phyloP scores from a whole-genome alignment of 1,140 invertebrate species.

The Rhopalosiphum maidis region DNA sequence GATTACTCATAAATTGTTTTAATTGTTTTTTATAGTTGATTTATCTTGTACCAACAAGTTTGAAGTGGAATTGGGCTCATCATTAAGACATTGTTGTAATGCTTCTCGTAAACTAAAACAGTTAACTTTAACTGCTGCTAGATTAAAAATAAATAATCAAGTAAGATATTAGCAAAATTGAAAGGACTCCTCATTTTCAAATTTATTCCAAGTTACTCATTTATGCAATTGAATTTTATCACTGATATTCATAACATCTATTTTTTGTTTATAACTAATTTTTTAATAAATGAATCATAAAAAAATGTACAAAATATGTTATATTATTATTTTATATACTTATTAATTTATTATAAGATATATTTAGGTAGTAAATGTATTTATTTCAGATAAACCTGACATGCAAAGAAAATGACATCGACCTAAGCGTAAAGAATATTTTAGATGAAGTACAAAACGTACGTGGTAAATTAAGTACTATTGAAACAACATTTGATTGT shows the following conservation, averaged over 20 bases:
- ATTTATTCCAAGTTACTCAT: neutral
- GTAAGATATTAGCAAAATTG: neutral
- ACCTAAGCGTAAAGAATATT: conserved; percentile 34
- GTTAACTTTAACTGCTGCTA: neutral
- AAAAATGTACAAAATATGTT: neutral
- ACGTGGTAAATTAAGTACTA: neutral
- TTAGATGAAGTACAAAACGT: conserved; percentile 41
- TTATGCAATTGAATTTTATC: neutral
- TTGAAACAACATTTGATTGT: neutral
- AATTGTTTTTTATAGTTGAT: conserved; percentile 37
- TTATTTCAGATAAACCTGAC: neutral
- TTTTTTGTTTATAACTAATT: neutral
- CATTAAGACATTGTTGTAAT: conserved; percentile 41
- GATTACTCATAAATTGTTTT: neutral
- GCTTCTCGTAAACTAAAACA: conserved; percentile 11
- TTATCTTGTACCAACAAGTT: conserved; percentile 13
- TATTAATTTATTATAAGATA: neutral
- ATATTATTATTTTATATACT: neutral
- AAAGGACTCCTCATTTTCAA: neutral
- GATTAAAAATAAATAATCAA: conserved; percentile 46
- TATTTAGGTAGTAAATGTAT: neutral
- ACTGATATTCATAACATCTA: neutral
- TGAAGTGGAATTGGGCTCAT: conserved; percentile 38
- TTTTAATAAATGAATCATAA: neutral
- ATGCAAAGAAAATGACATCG: neutral